phyloP scores from a whole-genome alignment of 2,888 invertebrate genomes.

The Dastarcus helophoroides region DNA sequence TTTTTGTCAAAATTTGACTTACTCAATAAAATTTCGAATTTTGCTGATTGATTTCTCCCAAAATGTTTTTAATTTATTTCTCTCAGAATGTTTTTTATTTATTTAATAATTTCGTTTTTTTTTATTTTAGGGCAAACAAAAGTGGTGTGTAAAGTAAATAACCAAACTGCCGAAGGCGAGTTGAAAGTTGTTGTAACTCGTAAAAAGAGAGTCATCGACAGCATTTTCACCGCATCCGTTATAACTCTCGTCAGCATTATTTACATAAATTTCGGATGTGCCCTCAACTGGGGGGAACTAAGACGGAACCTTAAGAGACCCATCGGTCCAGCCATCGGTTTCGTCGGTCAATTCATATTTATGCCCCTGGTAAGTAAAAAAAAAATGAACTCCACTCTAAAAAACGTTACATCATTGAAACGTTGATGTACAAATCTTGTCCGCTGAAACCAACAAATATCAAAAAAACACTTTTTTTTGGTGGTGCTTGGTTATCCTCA shows the following conservation, averaged over 20 bases:
- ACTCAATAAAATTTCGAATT: constrained; percentile 1
- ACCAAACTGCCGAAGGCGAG: constrained; percentile 11
- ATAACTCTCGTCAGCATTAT: constrained; percentile 65
- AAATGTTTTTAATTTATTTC: neutral
- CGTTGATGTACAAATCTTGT: too few relatives aligned
- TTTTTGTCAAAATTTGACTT: neutral
- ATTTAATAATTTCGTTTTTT: constrained; percentile 2
- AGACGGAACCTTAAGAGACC: constrained; percentile 56
- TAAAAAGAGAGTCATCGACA: constrained; percentile 52
- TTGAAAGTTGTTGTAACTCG: constrained; percentile 26
- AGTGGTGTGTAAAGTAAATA: constrained; percentile 19
- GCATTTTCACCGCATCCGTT: constrained; percentile 63
- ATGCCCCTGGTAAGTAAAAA: constrained; percentile 68
- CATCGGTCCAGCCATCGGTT: constrained; percentile 66
- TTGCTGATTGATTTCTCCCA: constrained; percentile 1
- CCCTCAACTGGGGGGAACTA: constrained; percentile 64
- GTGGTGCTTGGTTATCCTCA: too few relatives aligned
- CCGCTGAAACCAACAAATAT: too few relatives aligned
- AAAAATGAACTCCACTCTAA: constrained; percentile 1
- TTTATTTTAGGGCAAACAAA: constrained; percentile 26
- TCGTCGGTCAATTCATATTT: constrained; percentile 64
- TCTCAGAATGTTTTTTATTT: neutral
- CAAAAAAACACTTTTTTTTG: too few relatives aligned
- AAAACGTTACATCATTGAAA: constrained; percentile 3
- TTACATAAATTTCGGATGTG: constrained; percentile 86